Percentiles rank a stretch among this genome's conserved stretches.
Evolutionary conservation across 2,888 invertebrate species (phyloP).

Genomic region (Phasia obesa): DNA sequence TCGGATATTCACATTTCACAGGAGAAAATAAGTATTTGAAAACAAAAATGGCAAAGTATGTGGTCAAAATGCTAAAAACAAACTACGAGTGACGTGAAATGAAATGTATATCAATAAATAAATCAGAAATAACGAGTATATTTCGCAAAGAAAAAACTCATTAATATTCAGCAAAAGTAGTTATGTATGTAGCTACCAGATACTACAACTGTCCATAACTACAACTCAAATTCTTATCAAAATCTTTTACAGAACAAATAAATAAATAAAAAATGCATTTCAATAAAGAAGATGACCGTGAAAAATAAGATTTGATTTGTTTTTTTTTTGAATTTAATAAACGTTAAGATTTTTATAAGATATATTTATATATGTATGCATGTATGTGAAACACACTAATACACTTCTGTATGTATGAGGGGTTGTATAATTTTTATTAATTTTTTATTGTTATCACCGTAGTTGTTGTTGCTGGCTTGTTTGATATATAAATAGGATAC

Average conservation of each 20-base stretch:
- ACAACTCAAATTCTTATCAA: slow-evolving; percentile 59
- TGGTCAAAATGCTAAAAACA: slow-evolving; percentile 48
- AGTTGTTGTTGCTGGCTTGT: slow-evolving; percentile 16
- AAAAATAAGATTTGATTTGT: slow-evolving; percentile 60
- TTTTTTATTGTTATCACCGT: slow-evolving; percentile 39
- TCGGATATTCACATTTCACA: slow-evolving; percentile 49
- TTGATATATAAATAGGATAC: slow-evolving; percentile 60
- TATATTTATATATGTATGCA: not conserved
- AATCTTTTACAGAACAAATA: slow-evolving; percentile 36
- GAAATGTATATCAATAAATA: slow-evolving; percentile 34
- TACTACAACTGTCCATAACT: slow-evolving; percentile 28
- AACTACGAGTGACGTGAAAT: slow-evolving; percentile 4
- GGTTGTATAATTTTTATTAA: slow-evolving; percentile 28
- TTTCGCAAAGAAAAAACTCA: slow-evolving; percentile 53
- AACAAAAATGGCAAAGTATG: slow-evolving; percentile 31
- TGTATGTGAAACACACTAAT: too few relatives aligned
- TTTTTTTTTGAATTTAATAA: slow-evolving; percentile 1
- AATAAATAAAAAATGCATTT: slow-evolving; percentile 61
- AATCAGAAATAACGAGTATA: slow-evolving; percentile 27
- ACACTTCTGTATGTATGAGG: not conserved
- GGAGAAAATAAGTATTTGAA: slow-evolving; percentile 38
- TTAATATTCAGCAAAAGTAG: slow-evolving; percentile 62
- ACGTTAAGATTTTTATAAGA: too few relatives aligned
- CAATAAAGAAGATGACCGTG: slow-evolving; percentile 66
- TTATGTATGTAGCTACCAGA: slow-evolving; percentile 33